phyloP scores from a whole-genome alignment of 92 coral and sea anemone genomes.

The Phenganax marumi region DNA sequence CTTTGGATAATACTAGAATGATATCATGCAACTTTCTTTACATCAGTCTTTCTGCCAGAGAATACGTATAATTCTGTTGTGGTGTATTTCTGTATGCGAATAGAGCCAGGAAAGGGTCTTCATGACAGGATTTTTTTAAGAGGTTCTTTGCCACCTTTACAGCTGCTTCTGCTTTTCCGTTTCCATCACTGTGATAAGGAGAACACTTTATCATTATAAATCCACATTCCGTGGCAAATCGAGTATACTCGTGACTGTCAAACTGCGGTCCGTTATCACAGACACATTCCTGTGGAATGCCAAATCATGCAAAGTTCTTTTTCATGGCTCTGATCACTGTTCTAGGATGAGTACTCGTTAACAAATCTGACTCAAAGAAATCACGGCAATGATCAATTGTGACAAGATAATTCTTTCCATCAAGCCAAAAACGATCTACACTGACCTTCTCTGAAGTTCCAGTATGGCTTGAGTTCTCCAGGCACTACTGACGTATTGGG shows the following conservation, averaged over 20 bases:
- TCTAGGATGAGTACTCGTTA: neutral
- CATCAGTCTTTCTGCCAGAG: constrained; percentile 56
- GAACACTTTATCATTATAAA: constrained; percentile 55
- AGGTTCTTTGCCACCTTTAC: constrained; percentile 58
- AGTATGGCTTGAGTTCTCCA: neutral
- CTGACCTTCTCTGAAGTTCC: constrained; percentile 18
- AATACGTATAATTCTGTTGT: constrained; percentile 56
- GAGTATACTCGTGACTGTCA: constrained; percentile 31
- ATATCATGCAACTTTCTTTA: constrained; percentile 46
- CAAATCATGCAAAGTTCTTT: constrained; percentile 47
- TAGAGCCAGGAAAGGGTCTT: constrained; percentile 56
- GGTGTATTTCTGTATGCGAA: constrained; percentile 62
- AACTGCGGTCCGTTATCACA: constrained; percentile 58
- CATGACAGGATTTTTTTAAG: constrained; percentile 42
- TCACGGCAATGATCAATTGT: constrained; percentile 18
- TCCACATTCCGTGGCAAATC: constrained; percentile 44
- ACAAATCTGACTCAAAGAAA: neutral
- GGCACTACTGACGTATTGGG: neutral
- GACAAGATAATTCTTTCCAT: constrained; percentile 50
- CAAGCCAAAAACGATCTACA: constrained; percentile 6
- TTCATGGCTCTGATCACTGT: neutral
- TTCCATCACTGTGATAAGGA: constrained; percentile 59
- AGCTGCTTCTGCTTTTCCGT: constrained; percentile 62
- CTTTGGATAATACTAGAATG: constrained; percentile 34
- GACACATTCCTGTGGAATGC: constrained; percentile 47